Percentiles rank a stretch among this genome's conserved stretches.
These are phyloP conservation scores for Synaphobranchus kaupii DNA, from an alignment of 2,797 vertebrate species.

Conservation along the genomic window DNA sequence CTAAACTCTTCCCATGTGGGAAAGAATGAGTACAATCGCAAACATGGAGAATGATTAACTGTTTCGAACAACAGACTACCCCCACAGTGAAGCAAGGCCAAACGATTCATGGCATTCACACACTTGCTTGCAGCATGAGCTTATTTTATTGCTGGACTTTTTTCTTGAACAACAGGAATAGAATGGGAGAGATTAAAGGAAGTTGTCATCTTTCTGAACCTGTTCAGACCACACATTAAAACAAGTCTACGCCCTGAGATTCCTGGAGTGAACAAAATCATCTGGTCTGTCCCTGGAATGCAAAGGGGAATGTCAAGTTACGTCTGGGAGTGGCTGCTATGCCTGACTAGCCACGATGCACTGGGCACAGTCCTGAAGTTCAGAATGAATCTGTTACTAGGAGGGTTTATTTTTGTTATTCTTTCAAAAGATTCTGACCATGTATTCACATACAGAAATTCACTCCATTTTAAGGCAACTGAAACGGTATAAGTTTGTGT, in stretches of 20 bases:
- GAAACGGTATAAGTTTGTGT: background rate
- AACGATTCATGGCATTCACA: background rate
- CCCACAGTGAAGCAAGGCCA: background rate
- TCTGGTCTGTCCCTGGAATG: constrained; percentile 44
- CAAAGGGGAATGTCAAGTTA: background rate
- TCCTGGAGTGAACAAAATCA: constrained; percentile 45
- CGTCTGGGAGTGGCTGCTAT: background rate
- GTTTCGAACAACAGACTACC: background rate
- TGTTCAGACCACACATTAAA: background rate
- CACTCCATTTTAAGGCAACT: background rate
- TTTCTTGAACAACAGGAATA: background rate
- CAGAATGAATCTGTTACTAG: background rate
- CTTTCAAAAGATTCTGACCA: background rate
- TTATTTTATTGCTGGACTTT: background rate
- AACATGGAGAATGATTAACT: background rate
- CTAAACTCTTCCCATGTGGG: background rate
- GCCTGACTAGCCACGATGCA: constrained; percentile 1
- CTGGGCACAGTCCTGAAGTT: background rate
- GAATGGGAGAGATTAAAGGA: background rate
- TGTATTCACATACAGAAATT: background rate
- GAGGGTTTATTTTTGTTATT: background rate
- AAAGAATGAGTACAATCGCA: background rate
- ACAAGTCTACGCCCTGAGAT: constrained; percentile 35
- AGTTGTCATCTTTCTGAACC: background rate
- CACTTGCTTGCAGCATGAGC: background rate